phyloP scores from a whole-genome alignment of 2,888 invertebrate species.

The Nysson spinosus region DNA sequence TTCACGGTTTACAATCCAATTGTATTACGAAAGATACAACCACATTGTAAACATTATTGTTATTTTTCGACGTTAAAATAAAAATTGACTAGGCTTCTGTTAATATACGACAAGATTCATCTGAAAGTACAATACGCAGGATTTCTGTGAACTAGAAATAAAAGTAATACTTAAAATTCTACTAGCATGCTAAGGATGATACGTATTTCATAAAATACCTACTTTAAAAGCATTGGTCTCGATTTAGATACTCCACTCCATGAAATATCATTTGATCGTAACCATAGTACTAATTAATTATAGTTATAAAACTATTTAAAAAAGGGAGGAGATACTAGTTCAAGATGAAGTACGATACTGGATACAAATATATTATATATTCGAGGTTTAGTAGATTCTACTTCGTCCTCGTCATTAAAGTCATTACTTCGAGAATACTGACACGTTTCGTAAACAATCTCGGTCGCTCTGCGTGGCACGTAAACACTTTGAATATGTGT shows the following conservation, averaged over 20 bases:
- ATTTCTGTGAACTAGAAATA: too few relatives aligned
- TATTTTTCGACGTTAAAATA: slow-evolving; percentile 26
- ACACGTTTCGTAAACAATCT: neutral
- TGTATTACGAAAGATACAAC: too few relatives aligned
- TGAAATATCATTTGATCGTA: too few relatives aligned
- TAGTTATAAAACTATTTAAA: slow-evolving; percentile 2
- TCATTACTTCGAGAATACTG: slow-evolving; percentile 13
- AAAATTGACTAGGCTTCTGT: slow-evolving; percentile 24
- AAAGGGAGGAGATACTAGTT: slow-evolving; percentile 9
- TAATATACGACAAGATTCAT: slow-evolving; percentile 1
- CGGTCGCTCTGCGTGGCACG: neutral
- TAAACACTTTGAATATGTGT: too few relatives aligned
- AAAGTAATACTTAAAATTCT: too few relatives aligned
- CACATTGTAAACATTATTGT: too few relatives aligned
- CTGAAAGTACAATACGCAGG: slow-evolving; percentile 3
- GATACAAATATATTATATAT: slow-evolving; percentile 4
- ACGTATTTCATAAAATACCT: too few relatives aligned
- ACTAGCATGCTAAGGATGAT: too few relatives aligned
- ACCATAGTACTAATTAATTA: neutral
- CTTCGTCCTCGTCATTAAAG: neutral
- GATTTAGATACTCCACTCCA: too few relatives aligned
- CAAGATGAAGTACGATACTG: neutral
- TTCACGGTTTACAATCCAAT: too few relatives aligned
- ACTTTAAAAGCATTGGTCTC: too few relatives aligned
- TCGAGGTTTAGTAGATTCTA: slow-evolving; percentile 9